Base-by-base conservation (phyloP, 1,140 invertebrate species). In the Procambarus virginalis region DNA sequence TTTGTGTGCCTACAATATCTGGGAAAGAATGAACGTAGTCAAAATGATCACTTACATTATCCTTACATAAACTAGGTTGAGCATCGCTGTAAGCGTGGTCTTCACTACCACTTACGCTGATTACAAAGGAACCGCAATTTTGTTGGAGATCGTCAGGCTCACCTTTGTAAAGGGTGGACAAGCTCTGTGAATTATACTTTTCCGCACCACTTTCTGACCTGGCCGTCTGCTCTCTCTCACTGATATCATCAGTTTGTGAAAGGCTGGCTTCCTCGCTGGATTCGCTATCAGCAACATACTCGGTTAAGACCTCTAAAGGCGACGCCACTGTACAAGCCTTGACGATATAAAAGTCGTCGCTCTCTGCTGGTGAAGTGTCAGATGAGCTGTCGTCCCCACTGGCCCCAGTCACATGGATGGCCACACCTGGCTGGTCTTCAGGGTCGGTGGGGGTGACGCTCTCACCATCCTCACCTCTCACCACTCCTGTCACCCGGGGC, bases 11-110 rank as follows among this genome's bases (percentile, higher is more conserved):
- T 51, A 89, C 48, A 3, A 89, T 58, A 22, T 51, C 48, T 17
- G 88, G 88, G 48, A 89, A 89, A 55, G 80, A 78, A 10, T 83
- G 73, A 22, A 77, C 81, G 78, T 89, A 89, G 49, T 89, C 88
- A 79, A 68, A 89, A 0, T 9, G 48, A 9, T 83, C 70, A 55
- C 6, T 58, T 49, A 89, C 34, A 5, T 4, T 84, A 48, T 89
- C 88, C 22, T 22, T 68, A 34, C 88, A 89, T 46, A 48, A 68
- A 84, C 81, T 89, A 70, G n/a, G 64, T 14, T 68, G 49, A 17
- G 81, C 88, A n/a, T 89, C 88, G 12, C 64, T 34, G 49, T 89
- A 89, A 45, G 34, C 22, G 3, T 73, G 60, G 22, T 70, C 58
- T 12, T 79, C 55, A 46, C 5, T 79, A 48, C 68, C 77, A 68